Base-by-base conservation (phyloP, 92 coral and sea anemone species). In the Parazoanthus swiftii region DNA sequence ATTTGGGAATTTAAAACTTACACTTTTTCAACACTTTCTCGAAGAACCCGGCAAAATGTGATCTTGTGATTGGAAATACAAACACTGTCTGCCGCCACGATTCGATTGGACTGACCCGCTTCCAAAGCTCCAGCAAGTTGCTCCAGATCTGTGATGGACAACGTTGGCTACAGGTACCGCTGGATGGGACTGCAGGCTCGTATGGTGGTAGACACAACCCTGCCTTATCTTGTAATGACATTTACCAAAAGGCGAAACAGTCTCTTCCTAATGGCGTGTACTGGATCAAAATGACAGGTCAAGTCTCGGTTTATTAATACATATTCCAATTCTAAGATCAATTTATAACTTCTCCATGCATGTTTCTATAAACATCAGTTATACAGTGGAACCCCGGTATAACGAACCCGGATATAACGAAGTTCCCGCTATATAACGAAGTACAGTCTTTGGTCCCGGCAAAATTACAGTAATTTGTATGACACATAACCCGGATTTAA, bases 81-180 rank as follows among this genome's bases (percentile, higher is more conserved):
- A 81, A 81, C 51, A 81, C 73, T 36, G 85, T n/a, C 46, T 81
- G 85, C 26, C 71, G 74, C 85, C 26, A 1, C 9, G 85, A 63
- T 21, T 16, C 71, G 14, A 38, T 81, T 35, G 85, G 85, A 8
- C 16, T 81, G 85, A 81, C 46, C 26, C 85, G 85, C 51, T 81
- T 81, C 54, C 74, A 16, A 20, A 39, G 10, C 29, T 18, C 73
- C 43, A 59, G 25, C 7, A 81, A 81, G 63, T 23, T 58, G 33
- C 85, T 81, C 43, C 73, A 81, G 29, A 58, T 81, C 72, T 81
- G 85, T 54, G 85, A 81, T 23, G 85, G 85, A 81, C 36, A 59
- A 21, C 73, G 74, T 1, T 81, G 74, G 85, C 74, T 81, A 11
- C 85, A 81, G 46, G 74, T 81, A 23, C 85, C 74, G n/a, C 70